Evolutionary conservation across 2,113 vertebrate species (phyloP).

Genomic region (Oncorhynchus masou): DNA sequence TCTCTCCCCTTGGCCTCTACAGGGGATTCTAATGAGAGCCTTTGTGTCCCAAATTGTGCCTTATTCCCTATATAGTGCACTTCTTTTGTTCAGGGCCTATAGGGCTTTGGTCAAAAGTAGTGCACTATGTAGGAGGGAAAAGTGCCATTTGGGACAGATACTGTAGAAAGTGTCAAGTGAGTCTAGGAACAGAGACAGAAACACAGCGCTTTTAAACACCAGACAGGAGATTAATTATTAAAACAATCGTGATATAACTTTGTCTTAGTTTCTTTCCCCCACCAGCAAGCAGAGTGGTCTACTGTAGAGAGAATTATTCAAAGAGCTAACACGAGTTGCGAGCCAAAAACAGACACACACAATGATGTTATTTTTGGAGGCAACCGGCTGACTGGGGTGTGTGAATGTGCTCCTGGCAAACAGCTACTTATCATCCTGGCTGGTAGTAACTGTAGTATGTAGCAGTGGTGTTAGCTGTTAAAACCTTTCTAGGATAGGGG

Average conservation of each 20-base stretch:
- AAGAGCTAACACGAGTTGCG: constrained; percentile 3
- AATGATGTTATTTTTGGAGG: constrained; percentile 47
- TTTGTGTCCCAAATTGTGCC: accelerated
- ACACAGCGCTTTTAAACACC: neutral
- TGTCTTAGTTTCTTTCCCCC: constrained; percentile 11
- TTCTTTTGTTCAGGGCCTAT: neutral
- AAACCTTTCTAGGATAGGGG: too few species aligned
- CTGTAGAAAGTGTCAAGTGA: neutral
- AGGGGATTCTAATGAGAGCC: neutral
- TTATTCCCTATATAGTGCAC: too few species aligned
- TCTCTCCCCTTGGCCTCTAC: too few species aligned
- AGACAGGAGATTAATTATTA: constrained; percentile 43
- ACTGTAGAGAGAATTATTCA: constrained; percentile 45
- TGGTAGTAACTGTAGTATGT: neutral
- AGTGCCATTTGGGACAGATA: neutral
- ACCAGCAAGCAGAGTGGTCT: constrained; percentile 17
- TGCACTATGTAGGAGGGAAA: neutral
- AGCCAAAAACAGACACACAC: constrained; percentile 1
- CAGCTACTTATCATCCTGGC: constrained; percentile 42
- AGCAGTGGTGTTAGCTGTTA: constrained; percentile 31
- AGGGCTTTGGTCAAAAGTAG: too few species aligned
- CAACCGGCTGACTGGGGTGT: constrained; percentile 29
- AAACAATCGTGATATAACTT: constrained; percentile 19
- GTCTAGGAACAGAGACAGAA: neutral
- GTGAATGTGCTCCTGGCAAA: constrained; percentile 58